A percentile compares a stretch with the other conserved stretches of the same genome.
These are phyloP conservation scores for Aix galericulata DNA, from an alignment of 2,113 vertebrate genomes.

Conservation along the genomic window DNA sequence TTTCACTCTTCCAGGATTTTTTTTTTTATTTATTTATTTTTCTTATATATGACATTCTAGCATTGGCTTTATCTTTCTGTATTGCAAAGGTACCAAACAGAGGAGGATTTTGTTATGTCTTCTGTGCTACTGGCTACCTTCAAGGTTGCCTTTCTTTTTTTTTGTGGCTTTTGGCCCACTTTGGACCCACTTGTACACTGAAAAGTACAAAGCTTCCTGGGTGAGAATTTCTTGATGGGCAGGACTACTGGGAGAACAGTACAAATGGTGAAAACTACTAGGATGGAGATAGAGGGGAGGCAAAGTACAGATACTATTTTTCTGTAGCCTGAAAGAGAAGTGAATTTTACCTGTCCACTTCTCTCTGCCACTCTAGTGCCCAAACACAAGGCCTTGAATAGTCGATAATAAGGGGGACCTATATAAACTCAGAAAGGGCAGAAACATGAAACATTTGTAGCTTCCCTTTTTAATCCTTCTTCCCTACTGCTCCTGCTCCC, in stretches of 20 bases:
- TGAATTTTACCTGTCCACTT: neutral
- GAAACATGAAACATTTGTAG: neutral
- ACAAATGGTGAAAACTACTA: neutral
- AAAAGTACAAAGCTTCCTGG: neutral
- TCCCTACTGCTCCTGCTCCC: neutral
- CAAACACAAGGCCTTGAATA: neutral
- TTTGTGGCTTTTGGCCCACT: neutral
- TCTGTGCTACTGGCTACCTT: neutral
- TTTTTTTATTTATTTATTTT: neutral
- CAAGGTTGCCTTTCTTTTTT: neutral
- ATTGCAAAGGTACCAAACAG: neutral
- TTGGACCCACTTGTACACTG: accelerated
- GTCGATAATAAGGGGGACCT: neutral
- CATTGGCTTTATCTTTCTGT: neutral
- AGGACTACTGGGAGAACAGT: neutral
- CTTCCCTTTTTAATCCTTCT: neutral
- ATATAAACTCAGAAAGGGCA: neutral
- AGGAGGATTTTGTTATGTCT: neutral
- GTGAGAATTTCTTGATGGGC: neutral
- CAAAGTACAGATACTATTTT: neutral
- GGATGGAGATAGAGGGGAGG: neutral
- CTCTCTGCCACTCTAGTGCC: neutral
- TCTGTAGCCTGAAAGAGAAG: neutral
- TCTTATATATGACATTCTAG: neutral
- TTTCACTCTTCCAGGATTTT: neutral